Conservation (phyloP, 1,140 invertebrate genomes). For the Andrena cerasifolii region DNA sequence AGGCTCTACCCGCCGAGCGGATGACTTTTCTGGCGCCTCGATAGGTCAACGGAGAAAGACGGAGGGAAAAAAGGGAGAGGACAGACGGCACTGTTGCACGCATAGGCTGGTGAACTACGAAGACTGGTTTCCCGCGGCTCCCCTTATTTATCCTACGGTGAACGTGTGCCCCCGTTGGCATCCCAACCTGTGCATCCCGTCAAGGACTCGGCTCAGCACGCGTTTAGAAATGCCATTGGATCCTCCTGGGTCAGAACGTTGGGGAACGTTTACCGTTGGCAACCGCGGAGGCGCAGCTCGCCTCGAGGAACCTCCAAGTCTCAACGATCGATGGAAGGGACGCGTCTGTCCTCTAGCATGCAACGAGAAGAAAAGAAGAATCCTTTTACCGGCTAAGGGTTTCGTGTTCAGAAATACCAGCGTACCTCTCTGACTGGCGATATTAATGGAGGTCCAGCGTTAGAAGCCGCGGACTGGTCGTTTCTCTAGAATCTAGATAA, state of each 20-base stretch:
- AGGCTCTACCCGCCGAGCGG: not conserved
- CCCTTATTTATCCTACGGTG: conserved; percentile 56
- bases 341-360: too few species aligned
- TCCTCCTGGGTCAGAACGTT: conserved; percentile 41
- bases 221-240: conserved; percentile 67
- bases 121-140: conserved; percentile 68
- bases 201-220: conserved; percentile 64
- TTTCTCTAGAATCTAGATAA: too few species aligned
- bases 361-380: too few species aligned
- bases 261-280: not conserved
- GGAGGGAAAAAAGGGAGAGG: not conserved
- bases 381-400: too few species aligned
- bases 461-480: too few species aligned
- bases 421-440: too few species aligned
- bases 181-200: conserved; percentile 55
- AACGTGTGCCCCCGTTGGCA: conserved; percentile 67
- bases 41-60: conserved; percentile 43
- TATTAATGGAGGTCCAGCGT: too few species aligned
- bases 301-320: too few species aligned
- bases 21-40: conserved; percentile 10
- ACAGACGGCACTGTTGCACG: conserved; percentile 17
- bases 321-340: too few species aligned
- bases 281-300: not conserved
- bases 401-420: too few species aligned
- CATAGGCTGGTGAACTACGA: conserved; percentile 54